Base-by-base conservation (phyloP, 2,113 vertebrate species). In the Semicossyphus pulcher region DNA sequence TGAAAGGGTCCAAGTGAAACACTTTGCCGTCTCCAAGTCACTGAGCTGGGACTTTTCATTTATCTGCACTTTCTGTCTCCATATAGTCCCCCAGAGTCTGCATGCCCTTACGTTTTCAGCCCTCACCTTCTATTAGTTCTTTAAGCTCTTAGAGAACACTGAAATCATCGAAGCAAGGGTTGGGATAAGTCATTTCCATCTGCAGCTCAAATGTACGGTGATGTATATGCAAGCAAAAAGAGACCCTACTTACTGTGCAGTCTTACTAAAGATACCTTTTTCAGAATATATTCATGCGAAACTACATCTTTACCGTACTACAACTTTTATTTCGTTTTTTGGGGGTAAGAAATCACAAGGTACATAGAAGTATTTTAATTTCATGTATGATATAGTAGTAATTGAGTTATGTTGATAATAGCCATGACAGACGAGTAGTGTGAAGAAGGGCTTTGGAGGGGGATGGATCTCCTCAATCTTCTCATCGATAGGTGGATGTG, bases 181-280 rank as follows among this genome's bases (percentile, higher is more conserved):
- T n/a, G n/a, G 1, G 9, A 71, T 69, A 71, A 34, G 34, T 81
- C 60, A 51, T 72, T 69, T 53, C 34, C 41, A 72, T 49, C 31
- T 62, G 61, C 77, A 72, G 49, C 75, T 18, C 58, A 69, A 45
- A 67, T 76, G 77, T 72, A 74, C 45, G 45, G 16, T 84, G 36
- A 80, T 56, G 56, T 70, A 76, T 89, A 92, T 92, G 91, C 91
- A 93, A 92, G 44, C 52, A 67, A 81, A 76, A 14, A 90, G 87
- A 91, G 90, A 92, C 87, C 88, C 59, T 70, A 56, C 72, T 84
- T 85, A 92, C 90, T 92, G 91, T 92, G 91, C 84, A 82, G 80
- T 83, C 82, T 81, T 58, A 51, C 76, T 65, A 25, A 73, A 78
- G 56, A 63, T 54, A 60, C 26, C 1, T 26, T 52, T 83, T 49